Evolutionary conservation across 2,888 invertebrate species (phyloP).

Genomic region (Lottia gigantea): DNA sequence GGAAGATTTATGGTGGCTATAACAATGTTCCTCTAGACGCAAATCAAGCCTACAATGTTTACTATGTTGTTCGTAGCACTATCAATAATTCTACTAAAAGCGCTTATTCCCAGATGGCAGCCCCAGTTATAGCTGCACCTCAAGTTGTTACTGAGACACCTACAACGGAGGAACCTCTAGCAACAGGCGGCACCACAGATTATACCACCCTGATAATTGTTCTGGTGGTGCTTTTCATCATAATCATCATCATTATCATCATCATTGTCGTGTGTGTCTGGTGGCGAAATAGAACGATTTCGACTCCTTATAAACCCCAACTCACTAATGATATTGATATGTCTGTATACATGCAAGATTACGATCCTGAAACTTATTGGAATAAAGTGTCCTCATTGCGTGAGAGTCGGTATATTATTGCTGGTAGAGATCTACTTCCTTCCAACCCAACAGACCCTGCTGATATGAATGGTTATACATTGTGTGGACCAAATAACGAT

Average conservation of each 20-base stretch:
- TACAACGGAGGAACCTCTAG: not conserved
- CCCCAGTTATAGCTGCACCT: constrained; percentile 26
- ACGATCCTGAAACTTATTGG: constrained; percentile 54
- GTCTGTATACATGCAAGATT: constrained; percentile 38
- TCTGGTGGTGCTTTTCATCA: constrained; percentile 25
- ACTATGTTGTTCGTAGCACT: constrained; percentile 79
- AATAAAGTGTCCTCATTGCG: constrained; percentile 44
- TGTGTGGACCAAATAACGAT: constrained; percentile 27
- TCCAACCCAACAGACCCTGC: constrained; percentile 18
- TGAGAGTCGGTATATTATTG: constrained; percentile 51
- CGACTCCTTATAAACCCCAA: constrained; percentile 25
- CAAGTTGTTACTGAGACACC: constrained; percentile 19
- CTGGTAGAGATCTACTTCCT: constrained; percentile 45
- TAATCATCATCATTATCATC: constrained; percentile 43
- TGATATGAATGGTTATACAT: constrained; percentile 16
- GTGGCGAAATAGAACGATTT: constrained; percentile 38
- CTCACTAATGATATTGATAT: constrained; percentile 34
- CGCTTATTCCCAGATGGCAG: constrained; percentile 72
- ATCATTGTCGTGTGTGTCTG: constrained; percentile 44
- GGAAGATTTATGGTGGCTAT: constrained; percentile 78
- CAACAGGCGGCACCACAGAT: constrained; percentile 20
- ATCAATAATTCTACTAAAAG: constrained; percentile 76
- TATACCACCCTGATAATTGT: constrained; percentile 34
- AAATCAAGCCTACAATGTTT: constrained; percentile 75
- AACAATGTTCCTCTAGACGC: constrained; percentile 80